Base-by-base conservation (phyloP, 1,140 invertebrate species). In the Conopomorpha cramerella region DNA sequence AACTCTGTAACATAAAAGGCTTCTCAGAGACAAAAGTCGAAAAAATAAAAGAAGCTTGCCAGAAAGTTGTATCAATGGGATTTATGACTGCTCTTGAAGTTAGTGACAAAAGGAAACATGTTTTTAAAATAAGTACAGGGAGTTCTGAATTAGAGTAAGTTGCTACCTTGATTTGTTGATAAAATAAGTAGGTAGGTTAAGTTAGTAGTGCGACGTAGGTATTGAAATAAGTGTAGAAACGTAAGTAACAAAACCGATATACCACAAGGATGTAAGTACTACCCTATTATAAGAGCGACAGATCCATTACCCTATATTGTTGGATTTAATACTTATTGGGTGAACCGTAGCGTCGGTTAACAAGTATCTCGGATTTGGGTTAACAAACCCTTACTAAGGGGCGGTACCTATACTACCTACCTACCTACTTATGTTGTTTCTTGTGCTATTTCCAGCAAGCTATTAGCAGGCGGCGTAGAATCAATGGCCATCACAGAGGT, bases 401-500 rank as follows among this genome's bases (percentile, higher is more conserved):
- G n/a, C n/a, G n/a, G n/a, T n/a, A n/a, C n/a, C n/a, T n/a, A n/a
- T n/a, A 23, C 4, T 23, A 23, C 17, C 34, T 27, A 18, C 26
- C 15, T 18, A 16, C 16, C 11, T 15, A 19, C 15, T 28, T 12
- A 11, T n/a, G n/a, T 46, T 34, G n/a, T 18, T 37, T 34, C 16
- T 14, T 28, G 26, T 16, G 30, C 34, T 17, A 25, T 36, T 74
- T 80, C 13, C 55, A 89, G 86, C 56, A 88, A 89, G 61, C 73
- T 93, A 17, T 62, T 94, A 17, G 82, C 81, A 18, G 91, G 92
- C 36, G 92, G 92, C 1, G 83, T 95, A 41, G 92, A 95, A 77
- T 93, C 92, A 12, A 93, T 93, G 76, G 85, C 90, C 1, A 92
- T 95, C 33, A 95, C 92, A 17, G 92, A 95, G 79, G 88, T 91